These are phyloP conservation scores for Cyprinodon brontotheroides DNA, from an alignment of 2,113 vertebrate species.

Conservation along the genomic window DNA sequence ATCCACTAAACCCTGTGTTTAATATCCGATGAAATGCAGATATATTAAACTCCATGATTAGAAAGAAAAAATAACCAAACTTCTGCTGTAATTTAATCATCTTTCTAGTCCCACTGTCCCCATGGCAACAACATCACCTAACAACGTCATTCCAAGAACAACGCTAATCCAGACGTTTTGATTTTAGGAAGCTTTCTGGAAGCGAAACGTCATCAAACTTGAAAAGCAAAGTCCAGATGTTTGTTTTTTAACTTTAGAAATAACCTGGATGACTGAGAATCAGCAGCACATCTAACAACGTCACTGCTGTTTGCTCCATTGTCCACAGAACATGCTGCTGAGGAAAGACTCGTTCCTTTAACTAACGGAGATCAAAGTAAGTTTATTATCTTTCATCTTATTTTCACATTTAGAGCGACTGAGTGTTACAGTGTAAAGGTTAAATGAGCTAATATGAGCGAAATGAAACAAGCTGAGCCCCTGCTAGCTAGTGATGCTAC, in stretches of 20 bases:
- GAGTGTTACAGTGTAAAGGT: not conserved
- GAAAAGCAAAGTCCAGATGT: no score
- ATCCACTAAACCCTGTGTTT: not conserved
- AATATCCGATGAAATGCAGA: not conserved
- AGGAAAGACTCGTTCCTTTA: conserved; percentile 51
- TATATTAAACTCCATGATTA: not conserved
- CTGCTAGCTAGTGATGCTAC: conserved; percentile 28
- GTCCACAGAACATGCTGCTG: conserved; percentile 58
- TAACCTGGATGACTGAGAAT: no score
- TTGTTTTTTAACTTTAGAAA: no score
- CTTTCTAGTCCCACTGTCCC: conserved; percentile 23
- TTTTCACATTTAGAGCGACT: not conserved
- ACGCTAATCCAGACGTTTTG: no score
- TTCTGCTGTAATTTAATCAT: not conserved
- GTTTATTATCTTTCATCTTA: conserved; percentile 49
- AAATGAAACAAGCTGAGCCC: conserved; percentile 21
- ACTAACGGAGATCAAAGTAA: conserved; percentile 71
- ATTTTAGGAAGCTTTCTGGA: no score
- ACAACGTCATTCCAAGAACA: no score
- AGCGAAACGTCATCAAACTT: no score
- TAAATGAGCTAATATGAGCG: not conserved
- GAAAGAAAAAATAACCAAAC: not conserved
- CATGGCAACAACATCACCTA: conserved; percentile 61
- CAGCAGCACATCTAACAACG: conserved; percentile 33
- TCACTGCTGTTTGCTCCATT: conserved; percentile 62